phyloP scores from a whole-genome alignment of 2,888 invertebrate species.

The Norana najaformis region DNA sequence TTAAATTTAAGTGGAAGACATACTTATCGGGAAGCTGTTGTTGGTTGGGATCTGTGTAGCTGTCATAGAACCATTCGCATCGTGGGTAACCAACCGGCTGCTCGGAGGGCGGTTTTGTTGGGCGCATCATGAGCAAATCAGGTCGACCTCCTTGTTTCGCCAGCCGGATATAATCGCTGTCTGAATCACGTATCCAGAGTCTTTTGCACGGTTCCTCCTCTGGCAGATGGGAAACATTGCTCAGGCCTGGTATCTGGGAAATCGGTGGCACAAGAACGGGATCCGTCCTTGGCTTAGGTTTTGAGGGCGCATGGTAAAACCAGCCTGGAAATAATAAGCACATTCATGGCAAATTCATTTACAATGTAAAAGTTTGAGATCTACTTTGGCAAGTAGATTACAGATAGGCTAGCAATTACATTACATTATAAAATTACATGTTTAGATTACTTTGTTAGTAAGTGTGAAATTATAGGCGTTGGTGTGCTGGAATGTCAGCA shows the following conservation, averaged over 20 bases:
- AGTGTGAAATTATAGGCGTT: background rate
- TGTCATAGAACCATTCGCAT: slow-evolving; percentile 60
- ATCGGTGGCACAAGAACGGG: slow-evolving; percentile 51
- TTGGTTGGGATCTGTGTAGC: slow-evolving; percentile 50
- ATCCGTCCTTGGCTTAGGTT: slow-evolving; percentile 44
- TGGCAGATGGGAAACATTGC: slow-evolving; percentile 35
- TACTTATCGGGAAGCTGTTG: background rate
- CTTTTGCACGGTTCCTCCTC: slow-evolving; percentile 2
- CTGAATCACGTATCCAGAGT: slow-evolving; percentile 49
- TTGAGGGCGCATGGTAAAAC: slow-evolving; percentile 60
- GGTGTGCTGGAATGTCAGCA: background rate
- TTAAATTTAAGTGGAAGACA: background rate
- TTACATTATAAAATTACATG: too few species aligned
- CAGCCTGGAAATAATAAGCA: slow-evolving; percentile 48
- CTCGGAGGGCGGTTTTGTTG: slow-evolving; percentile 42
- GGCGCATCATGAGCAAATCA: slow-evolving; percentile 50
- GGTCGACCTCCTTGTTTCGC: slow-evolving; percentile 59
- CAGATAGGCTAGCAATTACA: too few species aligned
- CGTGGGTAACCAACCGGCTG: slow-evolving; percentile 52
- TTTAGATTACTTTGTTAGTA: background rate
- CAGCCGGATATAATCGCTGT: slow-evolving; percentile 57
- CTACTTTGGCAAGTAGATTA: too few species aligned
- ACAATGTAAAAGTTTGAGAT: background rate
- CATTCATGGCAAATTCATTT: background rate
- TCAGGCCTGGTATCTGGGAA: slow-evolving; percentile 59